Evolutionary conservation across 1,140 invertebrate species (phyloP), one percentile per base, ranked within the genome.

Genomic region (Stegodyphus mimosarum): DNA sequence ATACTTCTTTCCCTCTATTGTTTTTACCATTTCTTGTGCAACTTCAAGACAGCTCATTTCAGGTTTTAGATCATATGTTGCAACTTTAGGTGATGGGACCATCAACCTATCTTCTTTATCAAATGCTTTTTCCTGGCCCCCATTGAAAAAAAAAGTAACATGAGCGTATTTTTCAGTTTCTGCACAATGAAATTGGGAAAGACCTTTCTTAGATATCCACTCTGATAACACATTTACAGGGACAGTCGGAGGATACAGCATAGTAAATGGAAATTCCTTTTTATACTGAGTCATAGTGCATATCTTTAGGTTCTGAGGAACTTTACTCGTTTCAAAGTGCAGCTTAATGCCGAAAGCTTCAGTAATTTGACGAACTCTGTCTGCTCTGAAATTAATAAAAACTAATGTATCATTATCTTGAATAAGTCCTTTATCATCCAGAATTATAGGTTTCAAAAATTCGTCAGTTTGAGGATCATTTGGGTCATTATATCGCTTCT

Each of bases 141-240:
- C 91, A 84, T 92, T 92, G 88, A 92, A 92, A 87, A 92, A 92
- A 87, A 92, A 92, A 5, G 91, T 92, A 7, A 92, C 91, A 86
- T 92, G 91, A 18, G 91, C 91, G 87, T 92, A 92, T 74, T 92
- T 92, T 83, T 92, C 92, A 9, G 91, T 92, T 87, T 92, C 91
- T 50, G 91, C 91, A 86, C 91, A 92, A 86, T 92, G 91, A 86
- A 90, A 92, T 87, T 92, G 91, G 7, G 89, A 60, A 11, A 90
- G 83, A 17, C 86, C 86, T 81, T 91, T 89, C 13, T 73, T 87
- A 52, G 89, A 83, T 33, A 92, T 87, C 88, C 90, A 91, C 87
- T 92, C 91, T 5, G 91, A 90, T 18, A 92, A 87, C 11, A 92
- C 91, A 88, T 92, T 92, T 10, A 89, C 88, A 60, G 91, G 90